Conservation (phyloP, 2,797 vertebrate species). For the Lepus townsendii region DNA sequence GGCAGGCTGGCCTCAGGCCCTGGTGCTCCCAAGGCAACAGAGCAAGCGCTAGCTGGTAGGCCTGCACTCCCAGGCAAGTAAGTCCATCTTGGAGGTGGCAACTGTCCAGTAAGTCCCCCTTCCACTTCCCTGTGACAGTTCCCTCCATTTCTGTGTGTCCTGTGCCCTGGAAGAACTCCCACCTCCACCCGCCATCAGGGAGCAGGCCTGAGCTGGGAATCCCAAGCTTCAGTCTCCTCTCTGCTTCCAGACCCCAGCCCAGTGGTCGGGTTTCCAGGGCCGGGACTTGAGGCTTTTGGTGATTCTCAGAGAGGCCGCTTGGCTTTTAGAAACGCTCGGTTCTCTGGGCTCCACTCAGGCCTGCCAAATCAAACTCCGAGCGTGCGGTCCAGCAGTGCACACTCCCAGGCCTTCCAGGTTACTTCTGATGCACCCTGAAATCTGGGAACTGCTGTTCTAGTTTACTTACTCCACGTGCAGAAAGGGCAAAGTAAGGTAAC, state of each 20-base stretch:
- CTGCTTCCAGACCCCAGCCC: not conserved
- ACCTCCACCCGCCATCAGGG: too few relatives aligned
- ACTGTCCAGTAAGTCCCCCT: not conserved
- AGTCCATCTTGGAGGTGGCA: not conserved
- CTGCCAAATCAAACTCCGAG: not conserved
- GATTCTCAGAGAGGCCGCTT: not conserved
- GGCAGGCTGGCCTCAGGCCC: not conserved
- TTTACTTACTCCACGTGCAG: not conserved
- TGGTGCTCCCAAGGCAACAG: not conserved
- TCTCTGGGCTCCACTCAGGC: not conserved
- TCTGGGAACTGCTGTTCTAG: not conserved
- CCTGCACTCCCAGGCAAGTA: not conserved
- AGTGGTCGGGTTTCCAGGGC: not conserved
- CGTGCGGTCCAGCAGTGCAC: not conserved
- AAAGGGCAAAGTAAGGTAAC: not conserved
- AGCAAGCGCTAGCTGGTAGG: not conserved
- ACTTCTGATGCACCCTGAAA: not conserved
- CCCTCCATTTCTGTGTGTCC: not conserved
- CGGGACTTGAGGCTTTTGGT: not conserved
- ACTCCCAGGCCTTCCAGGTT: not conserved
- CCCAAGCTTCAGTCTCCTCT: not conserved
- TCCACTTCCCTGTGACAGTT: not conserved
- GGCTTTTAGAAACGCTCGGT: not conserved
- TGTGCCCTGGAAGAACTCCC: not conserved
- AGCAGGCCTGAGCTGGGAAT: slow-evolving; percentile 11